Base-by-base conservation (phyloP, 2,888 invertebrate species). In the Cistogaster globosa region DNA sequence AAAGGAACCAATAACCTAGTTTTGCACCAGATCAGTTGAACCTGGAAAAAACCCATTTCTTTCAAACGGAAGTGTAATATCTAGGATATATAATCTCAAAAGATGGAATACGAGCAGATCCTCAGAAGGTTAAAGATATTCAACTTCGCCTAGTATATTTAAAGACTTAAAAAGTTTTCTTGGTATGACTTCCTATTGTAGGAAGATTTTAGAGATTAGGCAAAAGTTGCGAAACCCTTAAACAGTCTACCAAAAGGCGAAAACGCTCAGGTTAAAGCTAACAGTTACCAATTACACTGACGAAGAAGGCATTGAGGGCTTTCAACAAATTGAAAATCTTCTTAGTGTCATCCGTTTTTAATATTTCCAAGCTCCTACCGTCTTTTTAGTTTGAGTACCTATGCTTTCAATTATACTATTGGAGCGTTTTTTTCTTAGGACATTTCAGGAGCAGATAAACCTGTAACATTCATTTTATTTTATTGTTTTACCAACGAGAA, bases 201-300 rank as follows among this genome's bases (percentile, higher is more conserved):
- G 55, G 14, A 81, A 0, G 72, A 75, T 87, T 45, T 87, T 0
- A 74, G 67, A 3, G 82, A 88, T n/a, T 87, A 83, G 22, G 84
- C 83, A 0, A 83, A 79, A 26, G 76, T 81, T n/a, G 83, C 55
- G 82, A 82, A 87, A 26, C 84, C 87, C 5, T 18, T 86, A 5
- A 88, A 87, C 3, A 86, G 75, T 45, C 79, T 87, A 0, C 87
- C 85, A 0, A 76, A 86, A 71, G 86, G 83, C 5, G 78, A 84
- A 55, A 86, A 86, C 11, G 84, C 83, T 14, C 22, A 55, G 26
- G 55, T 55, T 26, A 55, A 55, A 14, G 55, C 55, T 7, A 55
- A 26, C 12, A 7, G 9, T 1, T 55, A 1, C 22, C 26, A 14
- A 14, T 55, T 0, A 55, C 14, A 11, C 48, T 87, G 12, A 77